Evolutionary conservation across 2,888 invertebrate genomes (phyloP), one percentile per base, ranked within the genome.

Genomic region (Agonum fuliginosum): DNA sequence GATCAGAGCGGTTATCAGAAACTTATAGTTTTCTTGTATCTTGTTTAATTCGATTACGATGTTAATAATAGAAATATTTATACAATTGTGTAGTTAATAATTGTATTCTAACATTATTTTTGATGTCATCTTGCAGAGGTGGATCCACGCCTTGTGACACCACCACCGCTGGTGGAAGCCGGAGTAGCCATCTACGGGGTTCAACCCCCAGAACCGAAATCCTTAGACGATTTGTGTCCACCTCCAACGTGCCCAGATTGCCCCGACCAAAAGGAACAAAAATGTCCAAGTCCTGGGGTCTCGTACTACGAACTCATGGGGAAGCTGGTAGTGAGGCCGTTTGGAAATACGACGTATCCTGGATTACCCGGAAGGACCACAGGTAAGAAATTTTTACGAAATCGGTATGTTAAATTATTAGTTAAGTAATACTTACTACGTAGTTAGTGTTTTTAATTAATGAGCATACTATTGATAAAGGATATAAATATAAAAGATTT

Each of bases 161-260:
- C 89, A 19, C 88, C 88, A 62, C 87, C 88, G 70, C 80, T 81
- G 27, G 81, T 80, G 14, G 80, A 80, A 24, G 79, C 80, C 4
- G 79, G 83, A 70, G 84, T 86, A 75, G 84, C 84, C 79, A 83
- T 90, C 19, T 92, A 90, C 82, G 93, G 93, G 0, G 88, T 90
- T 77, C 86, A 87, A 58, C 90, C 92, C n/a, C 93, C 93, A 0
- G 89, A 89, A 73, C 88, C 88, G 80, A 88, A 89, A 27, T 89
- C 90, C 76, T 84, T 89, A 78, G 90, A 91, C 65, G 90, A 91
- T 81, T 86, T 92, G 10, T 93, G 93, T 82, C 90, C 89, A 1
- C 89, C 91, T 0, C 89, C 88, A 24, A 87, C 88, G 12, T 93
- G 93, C 82, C 89, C 90, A 12, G 89, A 91, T 80, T 93, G 93